phyloP scores from a whole-genome alignment of 2,113 vertebrate genomes.

The Rhizomys pruinosus region DNA sequence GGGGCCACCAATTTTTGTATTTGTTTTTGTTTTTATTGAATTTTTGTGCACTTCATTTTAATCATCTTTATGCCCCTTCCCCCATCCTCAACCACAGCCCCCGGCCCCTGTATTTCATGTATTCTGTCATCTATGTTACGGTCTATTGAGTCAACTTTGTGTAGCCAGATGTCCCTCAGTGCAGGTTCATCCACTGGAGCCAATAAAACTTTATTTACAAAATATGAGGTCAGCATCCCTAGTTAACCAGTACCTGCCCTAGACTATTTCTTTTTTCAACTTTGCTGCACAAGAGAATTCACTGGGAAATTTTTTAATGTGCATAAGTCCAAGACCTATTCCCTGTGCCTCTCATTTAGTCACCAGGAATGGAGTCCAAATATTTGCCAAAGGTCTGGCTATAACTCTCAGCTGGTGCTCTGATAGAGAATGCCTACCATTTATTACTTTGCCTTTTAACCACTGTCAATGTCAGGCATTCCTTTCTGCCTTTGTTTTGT shows the following conservation, averaged over 20 bases:
- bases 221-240: background rate
- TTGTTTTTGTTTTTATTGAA: too few relatives aligned
- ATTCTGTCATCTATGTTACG: too few relatives aligned
- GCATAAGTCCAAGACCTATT: background rate
- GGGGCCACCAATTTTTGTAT: background rate
- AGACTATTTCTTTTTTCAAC: background rate
- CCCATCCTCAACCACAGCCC: too few relatives aligned
- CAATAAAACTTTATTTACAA: slow-evolving; percentile 28
- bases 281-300: background rate
- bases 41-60: too few relatives aligned
- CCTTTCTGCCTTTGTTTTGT: background rate
- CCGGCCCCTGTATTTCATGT: too few relatives aligned
- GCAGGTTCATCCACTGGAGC: too few relatives aligned
- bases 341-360: background rate
- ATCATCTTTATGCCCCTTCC: too few relatives aligned
- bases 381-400: background rate
- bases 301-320: slow-evolving; percentile 4
- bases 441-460: background rate
- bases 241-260: background rate
- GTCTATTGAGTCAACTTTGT: too few relatives aligned
- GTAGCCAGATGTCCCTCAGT: too few relatives aligned
- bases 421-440: background rate
- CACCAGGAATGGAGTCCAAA: background rate
- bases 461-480: background rate
- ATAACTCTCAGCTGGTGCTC: background rate